Conservation (phyloP, 2,797 vertebrate genomes). For the Phoeniculus purpureus region DNA sequence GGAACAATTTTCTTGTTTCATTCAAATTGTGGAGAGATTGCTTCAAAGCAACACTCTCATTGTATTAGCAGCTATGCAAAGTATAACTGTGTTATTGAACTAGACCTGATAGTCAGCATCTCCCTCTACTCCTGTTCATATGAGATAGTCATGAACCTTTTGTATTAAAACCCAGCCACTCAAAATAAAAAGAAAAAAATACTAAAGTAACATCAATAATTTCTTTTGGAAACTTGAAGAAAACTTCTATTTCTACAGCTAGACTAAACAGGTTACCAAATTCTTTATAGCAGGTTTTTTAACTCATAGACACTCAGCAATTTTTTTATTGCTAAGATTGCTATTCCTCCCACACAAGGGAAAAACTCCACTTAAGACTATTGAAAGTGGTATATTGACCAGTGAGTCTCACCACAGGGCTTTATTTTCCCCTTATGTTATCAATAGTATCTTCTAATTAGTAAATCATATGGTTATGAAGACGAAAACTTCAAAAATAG, state of each 20-base stretch:
- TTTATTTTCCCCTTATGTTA: background rate
- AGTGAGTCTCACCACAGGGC: background rate
- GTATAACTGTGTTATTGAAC: background rate
- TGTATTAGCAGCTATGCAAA: background rate
- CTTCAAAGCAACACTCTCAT: background rate
- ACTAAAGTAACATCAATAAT: background rate
- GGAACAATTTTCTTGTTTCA: background rate
- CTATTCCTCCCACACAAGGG: background rate
- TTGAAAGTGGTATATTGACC: background rate
- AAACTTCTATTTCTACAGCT: background rate
- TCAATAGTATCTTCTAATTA: background rate
- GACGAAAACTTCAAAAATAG: background rate
- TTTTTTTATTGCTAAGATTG: background rate
- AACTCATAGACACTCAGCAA: background rate
- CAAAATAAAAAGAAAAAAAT: background rate
- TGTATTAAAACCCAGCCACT: background rate
- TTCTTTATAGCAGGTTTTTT: background rate
- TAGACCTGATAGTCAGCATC: background rate
- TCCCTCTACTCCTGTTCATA: background rate
- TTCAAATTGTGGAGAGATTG: background rate
- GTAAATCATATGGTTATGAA: background rate
- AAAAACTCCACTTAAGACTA: background rate
- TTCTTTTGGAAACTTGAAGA: fast-evolving
- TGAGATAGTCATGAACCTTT: background rate
- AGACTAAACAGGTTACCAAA: background rate